These are phyloP conservation scores for Trissolcus brochymenae DNA, from an alignment of 2,888 invertebrate genomes.

Conservation along the genomic window DNA sequence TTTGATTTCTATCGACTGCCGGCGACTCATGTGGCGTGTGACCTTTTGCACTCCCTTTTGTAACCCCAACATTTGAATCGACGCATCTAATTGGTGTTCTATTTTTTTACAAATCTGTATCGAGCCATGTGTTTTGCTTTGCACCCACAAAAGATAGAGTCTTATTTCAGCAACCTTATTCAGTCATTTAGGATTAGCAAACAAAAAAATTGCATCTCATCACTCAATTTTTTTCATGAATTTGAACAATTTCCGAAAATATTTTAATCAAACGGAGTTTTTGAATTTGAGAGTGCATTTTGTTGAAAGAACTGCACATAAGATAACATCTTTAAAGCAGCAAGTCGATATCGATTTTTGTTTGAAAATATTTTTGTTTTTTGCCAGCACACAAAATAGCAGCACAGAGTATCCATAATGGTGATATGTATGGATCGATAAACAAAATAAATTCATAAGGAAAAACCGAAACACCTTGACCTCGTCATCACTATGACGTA, in stretches of 20 bases:
- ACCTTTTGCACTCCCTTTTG: slow-evolving; percentile 67
- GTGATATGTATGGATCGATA: slow-evolving; percentile 18
- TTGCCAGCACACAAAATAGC: background rate
- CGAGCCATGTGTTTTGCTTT: background rate
- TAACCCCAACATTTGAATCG: slow-evolving; percentile 50
- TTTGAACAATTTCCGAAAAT: too few relatives aligned
- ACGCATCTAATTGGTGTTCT: slow-evolving; percentile 3
- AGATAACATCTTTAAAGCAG: too few relatives aligned
- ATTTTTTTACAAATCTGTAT: slow-evolving; percentile 19
- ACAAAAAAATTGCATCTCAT: too few relatives aligned
- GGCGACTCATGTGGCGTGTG: slow-evolving; percentile 68
- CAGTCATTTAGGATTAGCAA: too few relatives aligned
- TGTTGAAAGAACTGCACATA: too few relatives aligned
- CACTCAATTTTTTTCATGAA: too few relatives aligned
- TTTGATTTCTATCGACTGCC: slow-evolving; percentile 69
- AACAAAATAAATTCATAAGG: slow-evolving; percentile 28
- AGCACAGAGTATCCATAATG: background rate
- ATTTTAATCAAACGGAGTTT: too few relatives aligned
- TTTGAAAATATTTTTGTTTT: too few relatives aligned
- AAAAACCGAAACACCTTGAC: slow-evolving; percentile 36
- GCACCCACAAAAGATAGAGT: background rate
- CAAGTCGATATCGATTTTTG: too few relatives aligned
- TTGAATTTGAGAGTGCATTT: too few relatives aligned
- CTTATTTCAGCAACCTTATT: too few relatives aligned
- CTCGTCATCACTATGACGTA: slow-evolving; percentile 35